phyloP scores from a whole-genome alignment of 2,888 invertebrate species.

The Heteropelma amictum region DNA sequence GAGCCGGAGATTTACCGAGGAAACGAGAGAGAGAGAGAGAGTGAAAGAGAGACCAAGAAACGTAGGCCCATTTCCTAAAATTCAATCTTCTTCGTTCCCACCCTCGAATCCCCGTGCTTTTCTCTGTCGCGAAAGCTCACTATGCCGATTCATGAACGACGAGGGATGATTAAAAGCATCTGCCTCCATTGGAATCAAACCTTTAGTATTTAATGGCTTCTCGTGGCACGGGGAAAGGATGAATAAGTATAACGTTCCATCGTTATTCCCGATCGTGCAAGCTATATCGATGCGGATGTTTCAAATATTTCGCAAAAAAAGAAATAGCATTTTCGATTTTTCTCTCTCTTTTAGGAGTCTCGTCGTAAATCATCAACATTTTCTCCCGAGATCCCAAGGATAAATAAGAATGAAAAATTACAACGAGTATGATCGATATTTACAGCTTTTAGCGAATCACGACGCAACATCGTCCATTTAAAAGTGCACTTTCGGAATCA shows the following conservation, averaged over 20 bases:
- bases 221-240: neutral
- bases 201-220: slow-evolving; percentile 53
- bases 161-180: slow-evolving; percentile 54
- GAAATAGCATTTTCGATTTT: neutral
- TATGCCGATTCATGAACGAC: slow-evolving; percentile 54
- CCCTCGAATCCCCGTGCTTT: slow-evolving; percentile 23
- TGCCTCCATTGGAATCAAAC: slow-evolving; percentile 54
- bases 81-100: slow-evolving; percentile 67
- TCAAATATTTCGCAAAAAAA: neutral
- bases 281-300: neutral
- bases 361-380: too few species aligned
- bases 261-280: slow-evolving; percentile 5
- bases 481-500: too few species aligned
- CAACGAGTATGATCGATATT: too few species aligned
- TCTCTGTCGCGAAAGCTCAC: slow-evolving; percentile 52
- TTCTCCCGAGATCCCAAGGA: too few species aligned
- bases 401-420: too few species aligned
- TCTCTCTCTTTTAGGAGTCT: neutral
- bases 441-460: too few species aligned
- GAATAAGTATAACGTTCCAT: neutral
- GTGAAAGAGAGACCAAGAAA: slow-evolving; percentile 10
- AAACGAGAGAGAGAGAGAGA: neutral
- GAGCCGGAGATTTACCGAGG: slow-evolving; percentile 3
- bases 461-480: too few species aligned
- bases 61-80: slow-evolving; percentile 68